Base-by-base conservation (phyloP, 2,888 invertebrate genomes). In the Andricus curvator region DNA sequence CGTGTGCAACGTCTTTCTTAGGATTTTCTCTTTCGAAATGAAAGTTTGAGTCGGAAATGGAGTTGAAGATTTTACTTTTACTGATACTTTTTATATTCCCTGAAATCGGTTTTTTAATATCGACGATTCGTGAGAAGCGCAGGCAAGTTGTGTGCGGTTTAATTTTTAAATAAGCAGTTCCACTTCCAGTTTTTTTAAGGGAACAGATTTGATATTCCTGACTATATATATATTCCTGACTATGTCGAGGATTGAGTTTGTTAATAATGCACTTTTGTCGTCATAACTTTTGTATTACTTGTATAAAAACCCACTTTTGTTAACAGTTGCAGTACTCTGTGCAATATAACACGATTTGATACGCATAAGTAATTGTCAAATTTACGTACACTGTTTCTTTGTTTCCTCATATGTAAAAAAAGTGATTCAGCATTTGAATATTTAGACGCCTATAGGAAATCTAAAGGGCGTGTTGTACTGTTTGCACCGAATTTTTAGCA, bases 101-200 rank as follows among this genome's bases (percentile, higher is more conserved):
- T 64, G 64, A 64, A 64, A 64, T 29, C 29, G 25, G 22, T 64
- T 64, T 64, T 64, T 64, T 64, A 29, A 29, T 29, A 64, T 64
- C 25, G 29, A 29, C 64, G 29, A 64, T 64, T 22, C 15, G 6
- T 13, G 64, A 64, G 48, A 48, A 48, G 48, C 48, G 17, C 48
- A 11, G n/a, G 22, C 22, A 48, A 60, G 9, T 9, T 60, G 22
- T 60, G 11, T 22, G 22, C 22, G 60, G 17, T 29, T 29, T 29
- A 29, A 25, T 64, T 64, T 64, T 64, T 17, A 25, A 64, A 15
- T 4, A 64, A 64, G 6, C 15, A 62, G 56, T n/a, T 56, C 56
- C 56, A 56, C 56, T 56, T 56, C n/a, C 56, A 56, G n/a, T 60
- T 60, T 64, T 22, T 64, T 64, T 13, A 62, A 64, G 64, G 25